These are phyloP conservation scores for Drosophila mauritiana DNA, from an alignment of 1,140 invertebrate genomes.

Conservation along the genomic window DNA sequence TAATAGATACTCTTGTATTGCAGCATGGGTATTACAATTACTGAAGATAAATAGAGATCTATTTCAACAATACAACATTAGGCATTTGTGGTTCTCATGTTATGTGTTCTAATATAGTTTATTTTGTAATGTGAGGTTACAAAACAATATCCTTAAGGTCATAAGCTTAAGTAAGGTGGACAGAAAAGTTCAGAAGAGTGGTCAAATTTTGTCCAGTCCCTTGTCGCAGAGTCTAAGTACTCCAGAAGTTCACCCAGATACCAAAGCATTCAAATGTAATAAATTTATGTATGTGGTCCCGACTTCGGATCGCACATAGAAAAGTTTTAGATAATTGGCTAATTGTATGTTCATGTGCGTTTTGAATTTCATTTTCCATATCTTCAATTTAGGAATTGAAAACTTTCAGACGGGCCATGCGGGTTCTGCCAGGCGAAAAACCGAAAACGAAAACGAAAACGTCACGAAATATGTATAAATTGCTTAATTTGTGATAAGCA, in stretches of 20 bases:
- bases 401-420: slow-evolving; percentile 53
- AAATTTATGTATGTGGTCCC: slow-evolving; percentile 21
- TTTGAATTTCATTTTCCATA: slow-evolving; percentile 77
- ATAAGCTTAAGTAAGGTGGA: background rate
- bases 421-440: slow-evolving; percentile 47
- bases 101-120: background rate
- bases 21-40: background rate
- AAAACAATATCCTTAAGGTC: background rate
- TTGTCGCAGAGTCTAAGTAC: slow-evolving; percentile 5
- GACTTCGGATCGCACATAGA: slow-evolving; percentile 18
- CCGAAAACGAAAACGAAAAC: slow-evolving; percentile 22
- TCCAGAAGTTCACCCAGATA: slow-evolving; percentile 2
- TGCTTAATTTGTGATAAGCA: slow-evolving; percentile 77
- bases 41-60: no score
- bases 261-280: slow-evolving; percentile 13
- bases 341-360: slow-evolving; percentile 64
- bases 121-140: no score
- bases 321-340: slow-evolving; percentile 65
- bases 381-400: slow-evolving; percentile 80
- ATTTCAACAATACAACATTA: no score
- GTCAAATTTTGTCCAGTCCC: background rate
- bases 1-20: background rate
- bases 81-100: no score
- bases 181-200: no score
- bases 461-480: slow-evolving; percentile 67